phyloP scores from a whole-genome alignment of 2,888 invertebrate species.

The Apomyelois bistriatella region DNA sequence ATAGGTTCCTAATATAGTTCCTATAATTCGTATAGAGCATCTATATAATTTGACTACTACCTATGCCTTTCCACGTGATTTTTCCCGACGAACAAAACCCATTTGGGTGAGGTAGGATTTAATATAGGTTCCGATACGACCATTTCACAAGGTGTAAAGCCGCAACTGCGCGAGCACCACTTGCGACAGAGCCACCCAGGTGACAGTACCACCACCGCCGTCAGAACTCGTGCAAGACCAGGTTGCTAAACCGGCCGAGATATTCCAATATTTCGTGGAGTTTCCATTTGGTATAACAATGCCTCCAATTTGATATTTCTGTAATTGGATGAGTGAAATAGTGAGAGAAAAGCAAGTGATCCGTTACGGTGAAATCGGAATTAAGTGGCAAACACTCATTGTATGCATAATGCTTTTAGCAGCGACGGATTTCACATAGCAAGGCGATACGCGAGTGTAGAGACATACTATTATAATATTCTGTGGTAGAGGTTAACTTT shows the following conservation, averaged over 20 bases:
- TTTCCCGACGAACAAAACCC: conserved; percentile 66
- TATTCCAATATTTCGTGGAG: conserved; percentile 52
- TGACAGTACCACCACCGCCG: conserved; percentile 37
- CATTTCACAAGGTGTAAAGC: conserved; percentile 73
- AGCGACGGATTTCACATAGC: background rate
- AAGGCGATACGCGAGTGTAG: background rate
- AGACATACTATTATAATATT: no score
- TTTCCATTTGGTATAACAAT: conserved; percentile 44
- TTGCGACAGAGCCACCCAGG: conserved; percentile 56
- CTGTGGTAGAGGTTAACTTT: background rate
- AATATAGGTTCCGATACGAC: conserved; percentile 76
- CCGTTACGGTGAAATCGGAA: conserved; percentile 36
- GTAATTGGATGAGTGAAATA: conserved; percentile 51
- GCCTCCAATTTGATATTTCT: conserved; percentile 43
- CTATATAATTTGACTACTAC: conserved; percentile 18
- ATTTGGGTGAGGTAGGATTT: conserved; percentile 62
- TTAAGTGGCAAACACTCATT: conserved; percentile 18
- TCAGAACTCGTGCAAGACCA: conserved; percentile 54
- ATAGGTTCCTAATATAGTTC: conserved; percentile 1
- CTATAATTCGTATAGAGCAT: background rate
- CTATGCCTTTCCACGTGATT: conserved; percentile 46
- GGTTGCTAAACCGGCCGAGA: conserved; percentile 65
- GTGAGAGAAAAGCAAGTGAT: conserved; percentile 35
- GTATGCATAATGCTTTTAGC: conserved; percentile 10
- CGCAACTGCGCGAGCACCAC: conserved; percentile 55